Conservation (phyloP, 2,797 vertebrate genomes). For the Poeciliopsis turneri region DNA sequence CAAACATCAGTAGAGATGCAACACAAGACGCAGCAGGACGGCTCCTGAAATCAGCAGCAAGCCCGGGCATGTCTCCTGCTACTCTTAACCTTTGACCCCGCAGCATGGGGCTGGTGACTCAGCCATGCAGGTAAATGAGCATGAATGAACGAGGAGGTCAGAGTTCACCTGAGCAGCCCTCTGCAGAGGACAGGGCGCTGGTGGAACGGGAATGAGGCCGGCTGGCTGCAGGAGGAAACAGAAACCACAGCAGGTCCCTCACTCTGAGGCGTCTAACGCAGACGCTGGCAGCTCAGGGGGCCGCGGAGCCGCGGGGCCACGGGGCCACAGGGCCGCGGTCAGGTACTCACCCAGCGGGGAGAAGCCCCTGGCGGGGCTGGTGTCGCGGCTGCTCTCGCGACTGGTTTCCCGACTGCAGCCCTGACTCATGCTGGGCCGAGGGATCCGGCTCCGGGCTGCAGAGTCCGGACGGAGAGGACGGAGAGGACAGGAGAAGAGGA, state of each 20-base stretch:
- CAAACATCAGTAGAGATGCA: not conserved
- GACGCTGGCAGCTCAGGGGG: not conserved
- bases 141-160: not conserved
- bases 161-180: conserved; percentile 93
- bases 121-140: not conserved
- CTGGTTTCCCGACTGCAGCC: conserved; percentile 98
- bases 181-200: conserved; percentile 91
- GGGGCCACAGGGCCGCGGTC: conserved; percentile 33
- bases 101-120: not conserved
- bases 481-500: not conserved
- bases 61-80: not conserved
- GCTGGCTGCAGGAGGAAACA: conserved; percentile 85
- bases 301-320: conserved; percentile 33
- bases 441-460: conserved; percentile 56
- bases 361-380: conserved; percentile 97
- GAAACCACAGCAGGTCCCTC: conserved; percentile 17
- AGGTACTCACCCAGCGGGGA: conserved; percentile 91
- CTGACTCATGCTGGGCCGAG: conserved; percentile 92
- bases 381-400: conserved; percentile 99
- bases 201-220: conserved; percentile 94
- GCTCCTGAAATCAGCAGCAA: not conserved
- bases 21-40: not conserved
- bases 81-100: not conserved
- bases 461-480: not conserved
- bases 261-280: not conserved